These are phyloP conservation scores for Ormia ochracea DNA, from an alignment of 2,888 invertebrate genomes.

Conservation along the genomic window DNA sequence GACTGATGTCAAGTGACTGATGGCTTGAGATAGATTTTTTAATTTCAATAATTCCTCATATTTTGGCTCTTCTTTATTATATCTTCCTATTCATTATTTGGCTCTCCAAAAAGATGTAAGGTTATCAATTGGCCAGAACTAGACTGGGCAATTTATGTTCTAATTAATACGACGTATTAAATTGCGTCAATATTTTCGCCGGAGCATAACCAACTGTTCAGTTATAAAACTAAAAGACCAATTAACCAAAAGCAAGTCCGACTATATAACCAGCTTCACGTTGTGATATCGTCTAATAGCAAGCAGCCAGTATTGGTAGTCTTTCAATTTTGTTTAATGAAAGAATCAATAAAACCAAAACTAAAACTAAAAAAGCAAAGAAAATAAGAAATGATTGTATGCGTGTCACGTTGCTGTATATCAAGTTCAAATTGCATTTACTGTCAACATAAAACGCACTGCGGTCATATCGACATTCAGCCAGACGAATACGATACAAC, in stretches of 20 bases:
- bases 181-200: not conserved
- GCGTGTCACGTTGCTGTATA: constrained; percentile 71
- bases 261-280: constrained; percentile 26
- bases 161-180: not conserved
- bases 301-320: not conserved
- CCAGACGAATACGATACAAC: constrained; percentile 14
- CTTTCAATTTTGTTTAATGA: constrained; percentile 39
- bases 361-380: not conserved
- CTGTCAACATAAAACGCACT: constrained; percentile 68
- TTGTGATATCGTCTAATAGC: not conserved
- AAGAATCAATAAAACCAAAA: constrained; percentile 33
- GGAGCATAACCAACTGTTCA: not conserved
- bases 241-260: not conserved
- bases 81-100: no score
- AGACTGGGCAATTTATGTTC: not conserved
- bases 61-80: no score
- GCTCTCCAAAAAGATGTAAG: no score
- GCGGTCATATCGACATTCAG: constrained; percentile 44
- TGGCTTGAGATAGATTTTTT: no score
- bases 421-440: constrained; percentile 74
- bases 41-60: no score
- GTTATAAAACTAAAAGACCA: constrained; percentile 9
- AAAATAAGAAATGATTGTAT: constrained; percentile 63
- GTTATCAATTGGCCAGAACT: no score
- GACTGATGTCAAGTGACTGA: no score